Base-by-base conservation (phyloP, 2,797 vertebrate species). In the Smutsia temminckii region DNA sequence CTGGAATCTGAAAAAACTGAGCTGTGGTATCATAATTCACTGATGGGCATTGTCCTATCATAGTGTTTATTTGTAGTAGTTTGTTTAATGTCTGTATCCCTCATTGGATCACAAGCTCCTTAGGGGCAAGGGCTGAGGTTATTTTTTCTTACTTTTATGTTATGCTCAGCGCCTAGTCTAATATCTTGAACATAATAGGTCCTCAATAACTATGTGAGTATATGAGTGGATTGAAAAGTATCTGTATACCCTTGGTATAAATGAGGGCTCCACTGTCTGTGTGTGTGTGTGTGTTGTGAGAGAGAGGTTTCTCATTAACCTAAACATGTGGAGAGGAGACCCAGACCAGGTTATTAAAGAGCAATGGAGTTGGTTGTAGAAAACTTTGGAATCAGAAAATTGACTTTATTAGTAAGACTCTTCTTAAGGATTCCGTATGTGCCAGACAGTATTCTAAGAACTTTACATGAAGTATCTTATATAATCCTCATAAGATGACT, bases 331-430 rank as follows among this genome's bases (percentile, higher is more conserved):
- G 64, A 25, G 12, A 78, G 14, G 42, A 71, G 18, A 92, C 29
- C 37, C 87, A 89, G 63, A 37, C 34, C 16, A 63, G 40, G 8
- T 93, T 88, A 66, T 90, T 91, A 92, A 87, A 78, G 68, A 83
- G 51, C 75, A 89, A 83, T 57, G 51, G 61, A 93, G n/a, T 63
- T 93, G 75, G 63, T 57, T 90, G 12, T 46, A 85, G 84, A 94
- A 83, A 27, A 63, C 53, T 91, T 78, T 17, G 75, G 66, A 87
- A 85, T 83, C n/a, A 94, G 61, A 93, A 90, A 74, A 74, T 61
- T 87, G 55, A n/a, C 69, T 89, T 94, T 95, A 83, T 81, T 84
- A 90, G 46, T 63, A 72, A 81, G 74, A 59, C 9, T 91, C 11
- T 63, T 61, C 34, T 64, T 85, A 95, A 90, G 34, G 75, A 72